Evolutionary conservation across 1,140 invertebrate species (phyloP).

Genomic region (Harlomillsia oculata): DNA sequence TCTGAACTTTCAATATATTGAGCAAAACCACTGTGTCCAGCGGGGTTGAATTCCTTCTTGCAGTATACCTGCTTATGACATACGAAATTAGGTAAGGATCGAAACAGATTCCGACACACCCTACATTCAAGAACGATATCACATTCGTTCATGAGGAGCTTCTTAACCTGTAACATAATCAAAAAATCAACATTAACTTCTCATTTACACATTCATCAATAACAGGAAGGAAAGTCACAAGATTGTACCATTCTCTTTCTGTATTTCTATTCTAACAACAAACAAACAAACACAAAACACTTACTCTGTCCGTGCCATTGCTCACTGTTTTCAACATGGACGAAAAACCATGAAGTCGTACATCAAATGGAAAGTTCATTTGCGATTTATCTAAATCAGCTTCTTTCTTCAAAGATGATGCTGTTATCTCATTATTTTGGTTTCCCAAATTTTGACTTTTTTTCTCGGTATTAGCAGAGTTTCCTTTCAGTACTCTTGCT

Average conservation of each 20-base stretch:
- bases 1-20: not conserved
- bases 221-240: not conserved
- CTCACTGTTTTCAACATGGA: constrained; percentile 21
- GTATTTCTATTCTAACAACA: not conserved
- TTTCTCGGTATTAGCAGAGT: not conserved
- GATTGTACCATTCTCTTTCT: not conserved
- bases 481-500: not conserved
- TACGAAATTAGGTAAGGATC: constrained; percentile 70
- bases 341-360: constrained; percentile 21
- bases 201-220: not conserved
- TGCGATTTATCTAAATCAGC: constrained; percentile 15
- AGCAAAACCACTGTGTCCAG: constrained; percentile 1
- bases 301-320: constrained; percentile 20
- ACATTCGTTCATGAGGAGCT: constrained; percentile 64
- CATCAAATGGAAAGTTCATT: constrained; percentile 21
- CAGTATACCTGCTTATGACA: constrained; percentile 74
- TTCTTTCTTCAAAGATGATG: not conserved
- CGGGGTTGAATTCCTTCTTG: constrained; percentile 15
- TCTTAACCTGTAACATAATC: constrained; percentile 52
- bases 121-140: constrained; percentile 75
- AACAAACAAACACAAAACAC: not conserved
- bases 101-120: constrained; percentile 70
- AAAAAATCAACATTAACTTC: constrained; percentile 10
- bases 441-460: constrained; percentile 1
- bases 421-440: not conserved